phyloP scores from a whole-genome alignment of 2,113 vertebrate genomes.

The Holacanthus passer region DNA sequence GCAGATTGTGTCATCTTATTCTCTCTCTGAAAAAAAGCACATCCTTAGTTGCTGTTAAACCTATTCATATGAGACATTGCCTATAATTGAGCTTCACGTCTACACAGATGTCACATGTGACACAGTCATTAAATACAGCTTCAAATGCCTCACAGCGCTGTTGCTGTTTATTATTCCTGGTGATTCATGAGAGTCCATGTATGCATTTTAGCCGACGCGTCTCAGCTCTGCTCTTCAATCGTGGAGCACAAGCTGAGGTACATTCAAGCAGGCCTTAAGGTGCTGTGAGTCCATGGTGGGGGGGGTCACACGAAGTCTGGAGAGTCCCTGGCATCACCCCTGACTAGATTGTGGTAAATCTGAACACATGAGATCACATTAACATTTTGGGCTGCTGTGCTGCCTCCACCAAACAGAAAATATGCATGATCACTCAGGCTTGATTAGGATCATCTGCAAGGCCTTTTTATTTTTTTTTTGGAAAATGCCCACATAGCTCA shows the following conservation, averaged over 20 bases:
- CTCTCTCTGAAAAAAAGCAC: no score
- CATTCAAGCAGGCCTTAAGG: neutral
- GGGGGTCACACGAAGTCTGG: conserved; percentile 1
- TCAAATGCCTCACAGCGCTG: neutral
- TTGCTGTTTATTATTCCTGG: neutral
- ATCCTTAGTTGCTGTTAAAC: neutral
- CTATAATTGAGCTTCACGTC: neutral
- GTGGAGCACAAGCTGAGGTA: neutral
- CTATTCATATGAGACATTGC: neutral
- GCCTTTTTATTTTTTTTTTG: neutral
- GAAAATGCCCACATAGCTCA: neutral
- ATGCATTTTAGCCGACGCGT: neutral
- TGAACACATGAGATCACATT: conserved; percentile 2
- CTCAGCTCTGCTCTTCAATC: neutral
- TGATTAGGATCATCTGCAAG: conserved; percentile 24
- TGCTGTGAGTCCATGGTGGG: neutral
- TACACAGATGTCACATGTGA: neutral
- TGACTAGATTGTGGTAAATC: neutral
- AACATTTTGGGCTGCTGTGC: conserved; percentile 13
- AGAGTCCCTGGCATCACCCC: neutral
- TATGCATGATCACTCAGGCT: conserved; percentile 25
- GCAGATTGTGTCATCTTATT: conserved; percentile 2
- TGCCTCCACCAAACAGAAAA: neutral
- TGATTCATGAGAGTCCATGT: neutral
- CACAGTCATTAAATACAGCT: neutral